Conservation (phyloP, 2,888 invertebrate species). For the Drosophila merina region DNA sequence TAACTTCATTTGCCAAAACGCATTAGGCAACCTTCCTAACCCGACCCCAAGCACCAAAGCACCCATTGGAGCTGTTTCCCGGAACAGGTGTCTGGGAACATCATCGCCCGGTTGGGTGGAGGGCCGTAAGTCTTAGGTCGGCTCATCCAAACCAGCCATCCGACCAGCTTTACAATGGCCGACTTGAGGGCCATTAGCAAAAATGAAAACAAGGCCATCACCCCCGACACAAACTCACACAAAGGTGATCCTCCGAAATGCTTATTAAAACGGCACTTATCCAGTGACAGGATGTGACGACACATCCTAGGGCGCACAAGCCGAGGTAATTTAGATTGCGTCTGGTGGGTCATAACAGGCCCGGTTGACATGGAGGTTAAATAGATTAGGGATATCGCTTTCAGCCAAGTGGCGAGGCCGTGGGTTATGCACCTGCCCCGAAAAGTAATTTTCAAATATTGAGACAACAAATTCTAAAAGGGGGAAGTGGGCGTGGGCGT, state of each 20-base stretch:
- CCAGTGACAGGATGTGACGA: conserved; percentile 42
- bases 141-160: conserved; percentile 12
- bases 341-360: conserved; percentile 32
- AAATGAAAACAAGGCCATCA: conserved; percentile 58
- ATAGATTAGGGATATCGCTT: conserved; percentile 78
- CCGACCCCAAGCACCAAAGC: conserved; percentile 7
- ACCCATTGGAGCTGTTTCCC: conserved; percentile 21
- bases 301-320: conserved; percentile 61
- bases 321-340: conserved; percentile 73
- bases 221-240: conserved; percentile 11
- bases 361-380: conserved; percentile 70
- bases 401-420: conserved; percentile 57
- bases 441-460: conserved; percentile 78
- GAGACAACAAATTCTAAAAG: conserved; percentile 53
- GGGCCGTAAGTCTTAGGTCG: conserved; percentile 66
- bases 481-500: neutral
- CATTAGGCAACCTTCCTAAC: conserved; percentile 14
- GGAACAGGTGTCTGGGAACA: conserved; percentile 52
- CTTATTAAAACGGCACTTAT: conserved; percentile 76
- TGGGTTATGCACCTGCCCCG: conserved; percentile 12
- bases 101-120: conserved; percentile 21
- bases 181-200: conserved; percentile 75
- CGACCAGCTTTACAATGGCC: conserved; percentile 64
- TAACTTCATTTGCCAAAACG: conserved; percentile 33
- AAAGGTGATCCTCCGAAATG: conserved; percentile 55